Evolutionary conservation across 2,888 invertebrate genomes (phyloP), one percentile per base, ranked within the genome.

Genomic region (Acanthosoma haemorrhoidale): DNA sequence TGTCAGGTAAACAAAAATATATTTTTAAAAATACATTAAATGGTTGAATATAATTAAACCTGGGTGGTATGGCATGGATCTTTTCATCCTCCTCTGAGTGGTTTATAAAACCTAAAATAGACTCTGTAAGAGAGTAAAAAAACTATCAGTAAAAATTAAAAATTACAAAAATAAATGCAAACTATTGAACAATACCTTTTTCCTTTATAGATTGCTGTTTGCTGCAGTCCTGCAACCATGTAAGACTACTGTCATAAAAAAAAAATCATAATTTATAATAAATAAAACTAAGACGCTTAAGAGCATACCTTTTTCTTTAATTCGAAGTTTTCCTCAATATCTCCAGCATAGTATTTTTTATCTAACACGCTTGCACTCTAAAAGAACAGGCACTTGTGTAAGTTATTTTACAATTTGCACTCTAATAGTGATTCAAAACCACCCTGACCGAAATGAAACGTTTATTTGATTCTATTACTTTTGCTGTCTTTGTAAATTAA

Each of bases 311-410:
- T 51, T n/a, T 51, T 51, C n/a, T 51, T 25, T 51, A n/a, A 25
- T 51, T 29, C 2, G n/a, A 25, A n/a, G 5, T 51, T 51, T 0
- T 8, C n/a, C n/a, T 51, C 51, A 4, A n/a, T 2, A n/a, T 25
- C 51, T 51, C 25, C 51, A 5, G 29, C 29, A 4, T 21, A 8
- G 25, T 29, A 64, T 41, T 64, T 64, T 21, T 29, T 15, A 16
- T 64, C 64, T 15, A 64, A 25, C 29, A 41, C 64, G 21, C 64
- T 36, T 18, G 64, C 64, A 31, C 64, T 64, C 64, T 64, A 29
- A 15, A 25, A 64, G 21, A n/a, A 64, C 18, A 51, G 51, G 51
- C n/a, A n/a, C n/a, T n/a, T n/a, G n/a, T n/a, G n/a, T n/a, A n/a
- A n/a, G n/a, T n/a, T n/a, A n/a, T n/a, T n/a, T n/a, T n/a, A n/a